A percentile compares a stretch with the other conserved stretches of the same genome.
Conservation (phyloP, 2,888 invertebrate genomes). For the Notocelia uddmanniana region DNA sequence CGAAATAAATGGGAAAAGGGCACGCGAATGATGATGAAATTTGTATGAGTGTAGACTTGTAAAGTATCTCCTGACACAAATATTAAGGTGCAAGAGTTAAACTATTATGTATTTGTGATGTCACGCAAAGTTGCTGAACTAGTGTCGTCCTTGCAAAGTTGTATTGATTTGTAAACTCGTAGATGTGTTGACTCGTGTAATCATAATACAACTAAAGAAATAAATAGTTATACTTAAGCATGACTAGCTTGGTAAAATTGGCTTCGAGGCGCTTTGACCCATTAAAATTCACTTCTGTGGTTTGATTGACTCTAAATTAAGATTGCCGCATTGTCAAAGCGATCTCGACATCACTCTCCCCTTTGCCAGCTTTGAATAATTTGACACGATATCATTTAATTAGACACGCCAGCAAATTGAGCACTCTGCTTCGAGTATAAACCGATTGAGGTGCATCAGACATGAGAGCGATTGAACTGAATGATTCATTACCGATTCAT, state of each 20-base stretch:
- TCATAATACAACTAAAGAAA: too few relatives aligned
- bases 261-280: too few relatives aligned
- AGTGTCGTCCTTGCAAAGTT: too few relatives aligned
- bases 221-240: too few relatives aligned
- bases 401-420: conserved; percentile 10
- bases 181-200: too few relatives aligned
- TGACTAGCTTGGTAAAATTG: too few relatives aligned
- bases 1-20: too few relatives aligned
- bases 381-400: conserved; percentile 14
- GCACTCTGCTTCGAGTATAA: background rate
- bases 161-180: too few relatives aligned
- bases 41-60: too few relatives aligned
- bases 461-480: conserved; percentile 17
- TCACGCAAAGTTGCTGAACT: too few relatives aligned
- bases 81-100: background rate
- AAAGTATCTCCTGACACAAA: background rate
- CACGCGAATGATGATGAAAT: too few relatives aligned
- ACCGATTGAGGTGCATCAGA: conserved; percentile 26
- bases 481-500: conserved; percentile 48
- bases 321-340: background rate
- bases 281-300: background rate
- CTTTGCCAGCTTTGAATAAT: background rate
- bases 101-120: too few relatives aligned
- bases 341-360: background rate
- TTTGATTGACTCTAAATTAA: background rate